These are phyloP conservation scores for Neolamprologus devosi DNA, from an alignment of 2,113 vertebrate species.

Conservation along the genomic window DNA sequence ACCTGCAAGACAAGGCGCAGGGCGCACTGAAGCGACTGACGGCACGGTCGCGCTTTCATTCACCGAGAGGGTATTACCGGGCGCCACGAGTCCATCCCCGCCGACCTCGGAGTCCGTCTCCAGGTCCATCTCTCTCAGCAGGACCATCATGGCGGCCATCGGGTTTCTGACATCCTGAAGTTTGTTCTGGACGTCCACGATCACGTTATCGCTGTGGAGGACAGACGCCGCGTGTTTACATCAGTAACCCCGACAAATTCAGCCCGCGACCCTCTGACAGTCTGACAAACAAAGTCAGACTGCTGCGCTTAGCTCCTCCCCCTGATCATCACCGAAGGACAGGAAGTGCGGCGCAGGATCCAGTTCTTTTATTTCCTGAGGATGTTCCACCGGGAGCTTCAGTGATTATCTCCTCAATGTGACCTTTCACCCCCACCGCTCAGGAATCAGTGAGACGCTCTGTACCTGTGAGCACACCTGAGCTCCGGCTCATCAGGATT, in stretches of 20 bases:
- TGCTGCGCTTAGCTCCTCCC: not conserved
- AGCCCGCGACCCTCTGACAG: not conserved
- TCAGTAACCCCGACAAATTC: not conserved
- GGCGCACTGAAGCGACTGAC: not conserved
- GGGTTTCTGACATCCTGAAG: constrained; percentile 87
- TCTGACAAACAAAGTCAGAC: not conserved
- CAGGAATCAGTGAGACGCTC: not conserved
- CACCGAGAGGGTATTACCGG: constrained; percentile 43
- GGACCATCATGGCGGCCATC: constrained; percentile 72
- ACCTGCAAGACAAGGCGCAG: constrained; percentile 53
- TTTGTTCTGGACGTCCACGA: constrained; percentile 87
- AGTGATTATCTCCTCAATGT: not conserved
- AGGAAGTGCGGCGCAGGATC: not conserved
- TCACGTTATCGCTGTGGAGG: constrained; percentile 71
- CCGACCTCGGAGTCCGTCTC: constrained; percentile 79
- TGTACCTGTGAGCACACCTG: not conserved
- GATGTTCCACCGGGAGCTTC: rapidly evolving
- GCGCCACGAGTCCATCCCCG: constrained; percentile 54
- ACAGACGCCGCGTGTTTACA: not conserved
- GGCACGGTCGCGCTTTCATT: rapidly evolving
- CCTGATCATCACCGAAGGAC: not conserved
- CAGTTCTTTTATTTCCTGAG: not conserved
- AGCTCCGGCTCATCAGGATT: not conserved
- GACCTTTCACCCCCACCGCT: not conserved
- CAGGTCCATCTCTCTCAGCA: constrained; percentile 89